Conservation (phyloP, 2,113 vertebrate genomes). For the Pimephales promelas region DNA sequence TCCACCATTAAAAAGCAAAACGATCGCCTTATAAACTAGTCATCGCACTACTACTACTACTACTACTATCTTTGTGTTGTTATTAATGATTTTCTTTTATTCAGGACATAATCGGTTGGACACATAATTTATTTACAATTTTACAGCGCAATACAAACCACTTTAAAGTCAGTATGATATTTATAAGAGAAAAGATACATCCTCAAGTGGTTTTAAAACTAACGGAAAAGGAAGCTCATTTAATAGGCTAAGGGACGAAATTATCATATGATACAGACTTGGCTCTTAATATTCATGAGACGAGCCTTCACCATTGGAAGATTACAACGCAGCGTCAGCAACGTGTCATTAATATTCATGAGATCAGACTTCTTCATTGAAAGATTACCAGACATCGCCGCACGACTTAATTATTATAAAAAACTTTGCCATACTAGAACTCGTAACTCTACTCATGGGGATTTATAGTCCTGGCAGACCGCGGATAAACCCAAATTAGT, state of each 20-base stretch:
- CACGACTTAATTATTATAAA: not conserved
- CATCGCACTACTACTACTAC: too few species aligned
- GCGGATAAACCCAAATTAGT: slow-evolving; percentile 9
- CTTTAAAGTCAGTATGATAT: not conserved
- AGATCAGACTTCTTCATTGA: not conserved
- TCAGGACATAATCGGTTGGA: not conserved
- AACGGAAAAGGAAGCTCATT: slow-evolving; percentile 1
- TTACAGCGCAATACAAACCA: not conserved
- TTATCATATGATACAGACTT: not conserved
- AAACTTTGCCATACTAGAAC: not conserved
- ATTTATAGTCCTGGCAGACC: not conserved
- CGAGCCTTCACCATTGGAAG: not conserved
- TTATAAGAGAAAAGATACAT: not conserved
- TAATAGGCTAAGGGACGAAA: not conserved
- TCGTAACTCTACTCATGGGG: not conserved
- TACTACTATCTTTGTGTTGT: not conserved
- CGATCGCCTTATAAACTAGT: too few species aligned
- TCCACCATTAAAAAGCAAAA: not conserved
- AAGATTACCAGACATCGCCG: not conserved
- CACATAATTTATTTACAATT: not conserved
- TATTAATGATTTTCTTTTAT: not conserved
- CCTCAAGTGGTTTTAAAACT: not conserved
- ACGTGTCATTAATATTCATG: slow-evolving; percentile 7
- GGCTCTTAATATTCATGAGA: slow-evolving; percentile 6
- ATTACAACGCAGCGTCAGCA: not conserved